Evolutionary conservation across 1,140 invertebrate genomes (phyloP).

Genomic region (Capitella teleta): DNA sequence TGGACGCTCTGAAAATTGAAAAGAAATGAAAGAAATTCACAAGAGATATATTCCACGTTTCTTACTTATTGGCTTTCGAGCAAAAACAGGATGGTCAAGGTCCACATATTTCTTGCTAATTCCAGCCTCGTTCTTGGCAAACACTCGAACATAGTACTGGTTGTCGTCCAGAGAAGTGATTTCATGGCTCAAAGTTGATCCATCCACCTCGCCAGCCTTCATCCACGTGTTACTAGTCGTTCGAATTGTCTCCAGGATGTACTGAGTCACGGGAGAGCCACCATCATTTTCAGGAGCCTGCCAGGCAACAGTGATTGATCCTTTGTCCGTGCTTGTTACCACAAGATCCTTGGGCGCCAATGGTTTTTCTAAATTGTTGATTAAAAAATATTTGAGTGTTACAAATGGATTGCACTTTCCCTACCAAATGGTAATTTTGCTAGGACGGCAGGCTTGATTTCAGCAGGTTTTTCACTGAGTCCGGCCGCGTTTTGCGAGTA

Average conservation of each 20-base stretch:
- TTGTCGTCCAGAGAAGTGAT: conserved; percentile 83
- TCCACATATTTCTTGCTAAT: conserved; percentile 79
- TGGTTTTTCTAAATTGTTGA: conserved; percentile 61
- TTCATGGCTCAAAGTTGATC: conserved; percentile 50
- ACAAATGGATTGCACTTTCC: too few relatives aligned
- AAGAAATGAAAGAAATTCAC: too few relatives aligned
- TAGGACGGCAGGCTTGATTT: conserved; percentile 53
- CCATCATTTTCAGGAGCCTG: conserved; percentile 78
- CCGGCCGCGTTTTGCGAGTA: conserved; percentile 93
- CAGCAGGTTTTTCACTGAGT: conserved; percentile 68
- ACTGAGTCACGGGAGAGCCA: conserved; percentile 90
- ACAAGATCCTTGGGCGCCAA: conserved; percentile 72
- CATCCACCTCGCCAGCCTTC: conserved; percentile 18
- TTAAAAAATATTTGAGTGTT: too few relatives aligned
- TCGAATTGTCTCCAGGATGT: conserved; percentile 56
- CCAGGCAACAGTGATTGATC: conserved; percentile 88
- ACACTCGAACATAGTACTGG: conserved; percentile 84
- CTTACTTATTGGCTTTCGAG: too few relatives aligned
- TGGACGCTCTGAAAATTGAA: conserved; percentile 72
- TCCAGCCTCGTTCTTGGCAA: conserved; percentile 87
- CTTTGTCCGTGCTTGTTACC: conserved; percentile 71
- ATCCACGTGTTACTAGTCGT: background rate
- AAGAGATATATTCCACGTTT: too few relatives aligned
- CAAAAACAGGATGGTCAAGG: too few relatives aligned
- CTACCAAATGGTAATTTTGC: conserved; percentile 18